Evolutionary conservation across 1,140 invertebrate genomes (phyloP).

Genomic region (Mercenaria mercenaria): DNA sequence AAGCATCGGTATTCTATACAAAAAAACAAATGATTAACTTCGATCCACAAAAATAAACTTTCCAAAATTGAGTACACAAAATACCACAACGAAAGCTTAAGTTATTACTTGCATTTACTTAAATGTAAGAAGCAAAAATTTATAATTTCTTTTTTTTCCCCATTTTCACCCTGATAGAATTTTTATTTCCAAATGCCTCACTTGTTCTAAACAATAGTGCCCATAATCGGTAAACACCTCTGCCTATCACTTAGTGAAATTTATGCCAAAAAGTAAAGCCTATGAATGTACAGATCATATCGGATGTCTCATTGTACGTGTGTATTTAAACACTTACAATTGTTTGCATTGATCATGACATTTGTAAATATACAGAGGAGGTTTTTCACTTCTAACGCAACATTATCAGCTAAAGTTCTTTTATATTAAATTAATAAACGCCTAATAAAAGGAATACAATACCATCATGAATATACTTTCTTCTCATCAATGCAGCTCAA

Average conservation of each 20-base stretch:
- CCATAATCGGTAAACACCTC: neutral
- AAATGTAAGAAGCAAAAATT: too few relatives aligned
- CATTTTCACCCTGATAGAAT: too few relatives aligned
- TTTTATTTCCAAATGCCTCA: neutral
- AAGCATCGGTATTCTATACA: too few relatives aligned
- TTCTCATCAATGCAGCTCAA: neutral
- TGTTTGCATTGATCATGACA: slow-evolving; percentile 1
- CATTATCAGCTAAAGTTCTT: neutral
- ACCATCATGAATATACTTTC: neutral
- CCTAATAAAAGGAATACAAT: too few relatives aligned
- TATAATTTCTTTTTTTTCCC: too few relatives aligned
- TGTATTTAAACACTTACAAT: slow-evolving; percentile 29
- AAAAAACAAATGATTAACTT: too few relatives aligned
- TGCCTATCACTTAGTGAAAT: neutral
- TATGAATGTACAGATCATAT: neutral
- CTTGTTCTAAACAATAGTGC: neutral
- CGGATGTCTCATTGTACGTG: neutral
- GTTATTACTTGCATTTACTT: too few relatives aligned
- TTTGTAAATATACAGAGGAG: slow-evolving; percentile 26
- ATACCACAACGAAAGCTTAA: too few relatives aligned
- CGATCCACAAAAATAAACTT: too few relatives aligned
- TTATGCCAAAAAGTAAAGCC: neutral
- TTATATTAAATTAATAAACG: neutral
- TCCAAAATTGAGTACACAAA: too few relatives aligned
- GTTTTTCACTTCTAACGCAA: neutral